phyloP scores from a whole-genome alignment of 92 coral and sea anemone genomes.

The Ricordea florida region DNA sequence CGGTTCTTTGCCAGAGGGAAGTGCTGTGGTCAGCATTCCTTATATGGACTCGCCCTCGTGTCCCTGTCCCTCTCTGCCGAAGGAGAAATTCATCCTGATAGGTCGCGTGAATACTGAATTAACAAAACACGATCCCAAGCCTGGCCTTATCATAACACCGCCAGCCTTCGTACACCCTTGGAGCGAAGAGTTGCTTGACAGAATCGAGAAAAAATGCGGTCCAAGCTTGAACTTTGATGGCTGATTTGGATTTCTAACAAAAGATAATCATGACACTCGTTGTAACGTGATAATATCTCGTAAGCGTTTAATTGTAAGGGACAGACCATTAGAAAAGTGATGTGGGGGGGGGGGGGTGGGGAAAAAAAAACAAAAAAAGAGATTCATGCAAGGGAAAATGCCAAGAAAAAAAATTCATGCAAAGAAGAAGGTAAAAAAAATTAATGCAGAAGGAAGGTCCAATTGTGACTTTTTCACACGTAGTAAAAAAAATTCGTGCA shows the following conservation, averaged over 20 bases:
- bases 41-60: slow-evolving; percentile 36
- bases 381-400: no score
- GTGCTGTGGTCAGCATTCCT: slow-evolving; percentile 48
- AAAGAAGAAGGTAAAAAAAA: no score
- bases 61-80: slow-evolving; percentile 63
- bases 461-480: no score
- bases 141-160: slow-evolving; percentile 11
- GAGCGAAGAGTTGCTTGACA: slow-evolving; percentile 6
- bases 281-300: no score
- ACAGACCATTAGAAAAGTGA: no score
- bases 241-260: not conserved
- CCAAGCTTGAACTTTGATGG: not conserved
- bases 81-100: slow-evolving; percentile 47
- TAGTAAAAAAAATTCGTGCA: no score
- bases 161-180: slow-evolving; percentile 24
- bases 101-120: slow-evolving; percentile 8
- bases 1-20: slow-evolving; percentile 20
- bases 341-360: no score
- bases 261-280: no score
- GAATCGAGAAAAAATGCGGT: not conserved
- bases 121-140: not conserved
- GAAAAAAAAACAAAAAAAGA: no score
- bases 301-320: no score
- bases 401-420: no score
- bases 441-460: no score